Conservation (phyloP, 2,113 vertebrate genomes). For the Chaetorhynchus papuensis region DNA sequence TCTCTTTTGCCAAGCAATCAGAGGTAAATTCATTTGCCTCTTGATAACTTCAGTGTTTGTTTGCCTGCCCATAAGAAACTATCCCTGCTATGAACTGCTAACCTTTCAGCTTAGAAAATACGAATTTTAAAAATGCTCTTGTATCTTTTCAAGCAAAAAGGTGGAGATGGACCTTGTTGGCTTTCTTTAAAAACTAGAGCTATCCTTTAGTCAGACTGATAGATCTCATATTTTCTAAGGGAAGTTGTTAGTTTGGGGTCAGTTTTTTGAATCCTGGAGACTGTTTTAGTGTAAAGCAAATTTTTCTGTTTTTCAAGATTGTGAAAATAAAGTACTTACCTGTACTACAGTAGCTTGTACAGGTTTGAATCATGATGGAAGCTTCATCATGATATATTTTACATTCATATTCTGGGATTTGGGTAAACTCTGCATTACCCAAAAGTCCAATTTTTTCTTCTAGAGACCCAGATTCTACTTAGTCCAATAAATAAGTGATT, state of each 20-base stretch:
- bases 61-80: background rate
- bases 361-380: background rate
- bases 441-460: background rate
- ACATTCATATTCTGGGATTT: background rate
- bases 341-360: background rate
- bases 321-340: background rate
- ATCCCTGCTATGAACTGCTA: background rate
- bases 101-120: background rate
- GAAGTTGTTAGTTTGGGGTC: background rate
- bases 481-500: background rate
- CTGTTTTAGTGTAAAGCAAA: background rate
- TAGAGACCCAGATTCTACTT: background rate
- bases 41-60: background rate
- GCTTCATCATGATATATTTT: background rate
- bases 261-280: background rate
- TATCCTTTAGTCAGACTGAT: background rate
- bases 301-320: background rate
- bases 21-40: background rate
- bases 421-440: background rate
- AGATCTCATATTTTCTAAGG: background rate
- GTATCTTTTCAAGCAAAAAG: background rate
- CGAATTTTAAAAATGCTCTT: background rate
- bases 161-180: background rate
- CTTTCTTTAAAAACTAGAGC: background rate
- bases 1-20: background rate